Conservation (phyloP, 2,888 invertebrate species). For the Caenorhabditis virilis region DNA sequence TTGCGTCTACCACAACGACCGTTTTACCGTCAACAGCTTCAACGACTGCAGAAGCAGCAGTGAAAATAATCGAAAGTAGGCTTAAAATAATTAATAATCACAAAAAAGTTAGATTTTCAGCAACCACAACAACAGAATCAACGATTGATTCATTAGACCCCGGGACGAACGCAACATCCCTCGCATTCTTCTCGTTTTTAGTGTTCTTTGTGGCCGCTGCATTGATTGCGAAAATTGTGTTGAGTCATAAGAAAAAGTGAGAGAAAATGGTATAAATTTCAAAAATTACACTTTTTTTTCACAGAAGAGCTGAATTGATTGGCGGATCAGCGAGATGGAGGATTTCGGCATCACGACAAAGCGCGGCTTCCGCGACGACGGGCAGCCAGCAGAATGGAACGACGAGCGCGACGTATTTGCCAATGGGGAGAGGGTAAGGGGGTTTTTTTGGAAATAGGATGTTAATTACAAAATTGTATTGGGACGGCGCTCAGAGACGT, state of each 20-base stretch:
- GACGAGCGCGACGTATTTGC: conserved; percentile 28
- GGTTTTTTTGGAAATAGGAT: no score
- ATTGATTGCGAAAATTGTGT: conserved; percentile 53
- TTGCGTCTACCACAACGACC: no score
- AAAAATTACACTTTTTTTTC: neutral
- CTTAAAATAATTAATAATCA: neutral
- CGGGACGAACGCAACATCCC: conserved; percentile 37
- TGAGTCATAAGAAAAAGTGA: conserved; percentile 52
- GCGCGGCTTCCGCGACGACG: conserved; percentile 20
- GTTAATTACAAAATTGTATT: no score
- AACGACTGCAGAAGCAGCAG: neutral
- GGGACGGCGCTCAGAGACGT: no score
- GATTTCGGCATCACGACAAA: conserved; percentile 43
- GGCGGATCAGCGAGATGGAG: conserved; percentile 50
- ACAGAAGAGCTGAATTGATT: conserved; percentile 40
- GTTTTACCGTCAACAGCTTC: neutral
- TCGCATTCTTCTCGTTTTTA: conserved; percentile 49
- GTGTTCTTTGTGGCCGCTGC: conserved; percentile 53
- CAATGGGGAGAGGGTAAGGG: conserved; percentile 29
- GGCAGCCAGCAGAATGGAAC: conserved; percentile 10
- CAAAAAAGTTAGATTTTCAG: conserved; percentile 1
- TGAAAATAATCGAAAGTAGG: no score
- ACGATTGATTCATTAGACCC: no score
- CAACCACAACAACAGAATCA: no score
- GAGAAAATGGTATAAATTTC: neutral